Evolutionary conservation across 2,113 vertebrate genomes (phyloP).

Genomic region (Myocastor coypus): DNA sequence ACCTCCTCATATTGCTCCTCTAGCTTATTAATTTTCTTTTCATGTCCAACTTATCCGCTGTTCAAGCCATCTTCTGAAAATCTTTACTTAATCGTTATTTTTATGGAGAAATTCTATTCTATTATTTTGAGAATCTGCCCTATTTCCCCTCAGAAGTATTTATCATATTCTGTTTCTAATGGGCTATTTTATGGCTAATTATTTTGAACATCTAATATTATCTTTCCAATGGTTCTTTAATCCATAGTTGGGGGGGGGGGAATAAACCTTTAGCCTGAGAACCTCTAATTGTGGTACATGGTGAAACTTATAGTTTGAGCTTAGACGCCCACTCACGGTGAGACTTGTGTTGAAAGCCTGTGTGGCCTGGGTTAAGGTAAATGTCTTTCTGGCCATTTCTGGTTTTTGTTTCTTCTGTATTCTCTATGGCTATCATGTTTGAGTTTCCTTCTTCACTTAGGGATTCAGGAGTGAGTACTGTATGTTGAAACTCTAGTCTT

Average conservation of each 20-base stretch:
- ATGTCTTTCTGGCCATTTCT: not conserved
- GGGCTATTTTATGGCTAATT: not conserved
- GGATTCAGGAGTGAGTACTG: not conserved
- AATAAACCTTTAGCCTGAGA: not conserved
- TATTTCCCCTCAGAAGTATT: not conserved
- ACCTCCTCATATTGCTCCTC: not conserved
- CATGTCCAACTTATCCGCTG: not conserved
- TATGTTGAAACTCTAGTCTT: not conserved
- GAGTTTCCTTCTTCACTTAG: not conserved
- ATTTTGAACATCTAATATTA: not conserved
- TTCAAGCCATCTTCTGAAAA: not conserved
- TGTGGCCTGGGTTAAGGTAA: not conserved
- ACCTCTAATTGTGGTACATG: not conserved
- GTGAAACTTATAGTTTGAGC: not conserved
- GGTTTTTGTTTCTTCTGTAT: not conserved
- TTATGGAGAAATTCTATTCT: not conserved
- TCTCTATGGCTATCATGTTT: not conserved
- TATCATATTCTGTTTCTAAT: not conserved
- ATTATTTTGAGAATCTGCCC: not conserved
- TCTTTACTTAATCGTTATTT: not conserved
- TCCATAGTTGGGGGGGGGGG: not conserved
- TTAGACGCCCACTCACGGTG: not conserved
- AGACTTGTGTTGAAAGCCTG: not conserved
- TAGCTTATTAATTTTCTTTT: conserved; percentile 41
- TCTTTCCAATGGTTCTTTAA: not conserved